Percentiles rank a stretch among this genome's conserved stretches.
Conservation (phyloP, 2,888 invertebrate genomes). For the Ferdinandea cuprea region DNA sequence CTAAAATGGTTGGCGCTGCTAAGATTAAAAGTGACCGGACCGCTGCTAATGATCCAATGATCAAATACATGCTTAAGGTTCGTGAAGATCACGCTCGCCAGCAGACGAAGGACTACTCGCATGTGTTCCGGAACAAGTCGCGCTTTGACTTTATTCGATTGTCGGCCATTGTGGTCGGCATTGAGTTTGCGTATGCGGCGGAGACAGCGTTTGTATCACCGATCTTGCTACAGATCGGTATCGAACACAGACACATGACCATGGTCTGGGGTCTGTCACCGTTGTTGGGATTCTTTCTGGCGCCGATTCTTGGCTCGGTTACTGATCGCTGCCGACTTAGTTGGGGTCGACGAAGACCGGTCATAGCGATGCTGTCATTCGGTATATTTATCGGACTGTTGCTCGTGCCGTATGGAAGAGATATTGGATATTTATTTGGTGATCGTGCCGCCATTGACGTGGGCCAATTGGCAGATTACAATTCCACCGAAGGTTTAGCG, state of each 20-base stretch:
- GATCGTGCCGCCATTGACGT: constrained; percentile 78
- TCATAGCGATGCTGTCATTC: constrained; percentile 85
- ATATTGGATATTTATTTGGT: constrained; percentile 84
- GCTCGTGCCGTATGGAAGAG: constrained; percentile 85
- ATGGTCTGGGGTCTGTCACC: constrained; percentile 83
- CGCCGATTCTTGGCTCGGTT: constrained; percentile 84
- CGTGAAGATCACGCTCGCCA: constrained; percentile 81
- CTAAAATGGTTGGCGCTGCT: constrained; percentile 80
- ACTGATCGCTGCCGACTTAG: constrained; percentile 85
- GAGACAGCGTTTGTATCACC: constrained; percentile 88
- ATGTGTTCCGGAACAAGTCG: constrained; percentile 82
- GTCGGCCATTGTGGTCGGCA: constrained; percentile 83
- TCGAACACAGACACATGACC: constrained; percentile 86
- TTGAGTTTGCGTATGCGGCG: constrained; percentile 87
- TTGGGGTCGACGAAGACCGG: constrained; percentile 85
- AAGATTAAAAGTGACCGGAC: constrained; percentile 76
- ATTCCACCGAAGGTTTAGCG: constrained; percentile 75
- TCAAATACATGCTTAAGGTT: constrained; percentile 81
- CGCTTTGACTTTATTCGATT: constrained; percentile 81
- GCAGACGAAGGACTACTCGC: constrained; percentile 82
- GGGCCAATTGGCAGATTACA: constrained; percentile 70
- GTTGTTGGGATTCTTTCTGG: constrained; percentile 82
- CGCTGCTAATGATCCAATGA: constrained; percentile 80
- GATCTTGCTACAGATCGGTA: constrained; percentile 85
- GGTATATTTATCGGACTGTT: constrained; percentile 85